Evolutionary conservation across 2,113 vertebrate genomes (phyloP).

Genomic region (Mugil cephalus): DNA sequence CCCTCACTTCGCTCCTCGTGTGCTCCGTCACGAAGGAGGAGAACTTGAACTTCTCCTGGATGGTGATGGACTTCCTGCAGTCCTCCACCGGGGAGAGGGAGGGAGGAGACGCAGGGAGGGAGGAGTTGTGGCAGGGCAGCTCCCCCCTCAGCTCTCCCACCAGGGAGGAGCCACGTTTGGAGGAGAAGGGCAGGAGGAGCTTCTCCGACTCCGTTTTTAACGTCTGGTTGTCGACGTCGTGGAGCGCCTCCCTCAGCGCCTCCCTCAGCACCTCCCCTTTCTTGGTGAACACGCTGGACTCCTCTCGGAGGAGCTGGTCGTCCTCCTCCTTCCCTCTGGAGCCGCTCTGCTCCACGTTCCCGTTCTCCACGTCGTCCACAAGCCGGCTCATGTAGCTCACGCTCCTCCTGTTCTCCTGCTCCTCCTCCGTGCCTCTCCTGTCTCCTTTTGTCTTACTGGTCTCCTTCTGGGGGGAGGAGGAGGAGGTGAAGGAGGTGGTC

Average conservation of each 20-base stretch:
- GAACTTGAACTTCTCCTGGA: conserved; percentile 77
- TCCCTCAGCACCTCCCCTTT: conserved; percentile 78
- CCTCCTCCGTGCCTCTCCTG: neutral
- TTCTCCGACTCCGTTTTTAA: conserved; percentile 69
- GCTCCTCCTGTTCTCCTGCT: conserved; percentile 64
- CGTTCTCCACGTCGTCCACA: conserved; percentile 95
- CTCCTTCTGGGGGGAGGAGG: conserved; percentile 68
- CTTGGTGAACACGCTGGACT: conserved; percentile 78
- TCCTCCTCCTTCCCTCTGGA: conserved; percentile 70
- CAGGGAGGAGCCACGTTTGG: conserved; percentile 66
- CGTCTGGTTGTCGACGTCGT: conserved; percentile 69
- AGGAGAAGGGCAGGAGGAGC: conserved; percentile 49
- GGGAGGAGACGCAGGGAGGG: conserved; percentile 56
- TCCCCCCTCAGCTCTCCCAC: conserved; percentile 84
- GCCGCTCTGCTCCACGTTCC: conserved; percentile 88
- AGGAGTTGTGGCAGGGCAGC: conserved; percentile 81
- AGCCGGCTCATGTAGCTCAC: conserved; percentile 83
- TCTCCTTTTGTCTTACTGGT: conserved; percentile 67
- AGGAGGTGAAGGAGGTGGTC: conserved; percentile 76
- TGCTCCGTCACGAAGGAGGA: conserved; percentile 79
- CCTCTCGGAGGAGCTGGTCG: conserved; percentile 82
- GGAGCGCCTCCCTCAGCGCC: conserved; percentile 70
- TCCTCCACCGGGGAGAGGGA: conserved; percentile 69
- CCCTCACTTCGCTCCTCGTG: conserved; percentile 58
- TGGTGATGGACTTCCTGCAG: conserved; percentile 72